Conservation (phyloP, 2,113 vertebrate species). For the Ageneiosus marmoratus region DNA sequence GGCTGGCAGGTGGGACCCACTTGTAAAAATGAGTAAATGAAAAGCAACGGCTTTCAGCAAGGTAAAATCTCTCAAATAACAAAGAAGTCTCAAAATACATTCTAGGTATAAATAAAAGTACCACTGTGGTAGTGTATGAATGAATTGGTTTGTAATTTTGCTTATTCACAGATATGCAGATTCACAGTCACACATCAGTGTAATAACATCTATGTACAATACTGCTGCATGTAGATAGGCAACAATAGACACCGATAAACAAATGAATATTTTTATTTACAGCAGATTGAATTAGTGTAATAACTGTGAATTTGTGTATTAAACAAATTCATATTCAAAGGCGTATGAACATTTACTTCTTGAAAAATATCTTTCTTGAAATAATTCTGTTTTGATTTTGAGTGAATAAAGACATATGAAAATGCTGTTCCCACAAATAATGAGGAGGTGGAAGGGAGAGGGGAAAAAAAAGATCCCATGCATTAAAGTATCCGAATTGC, state of each 20-base stretch:
- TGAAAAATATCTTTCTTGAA: background rate
- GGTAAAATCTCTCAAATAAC: slow-evolving; percentile 46
- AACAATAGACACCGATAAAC: background rate
- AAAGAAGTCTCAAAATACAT: slow-evolving; percentile 74
- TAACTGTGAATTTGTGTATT: background rate
- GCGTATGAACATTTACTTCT: too few species aligned
- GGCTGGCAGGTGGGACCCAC: slow-evolving; percentile 86
- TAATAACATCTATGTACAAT: background rate
- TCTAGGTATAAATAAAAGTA: slow-evolving; percentile 70
- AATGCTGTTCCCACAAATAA: background rate
- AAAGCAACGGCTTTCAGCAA: slow-evolving; percentile 69
- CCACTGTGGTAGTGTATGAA: background rate
- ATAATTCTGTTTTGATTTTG: background rate
- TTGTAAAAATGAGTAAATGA: slow-evolving; percentile 71
- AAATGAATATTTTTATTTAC: background rate
- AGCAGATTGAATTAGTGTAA: background rate
- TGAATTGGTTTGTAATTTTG: slow-evolving; percentile 8
- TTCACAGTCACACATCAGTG: background rate
- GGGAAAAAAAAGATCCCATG: background rate
- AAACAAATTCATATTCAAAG: too few species aligned
- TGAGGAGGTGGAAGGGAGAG: background rate
- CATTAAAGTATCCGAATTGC: background rate
- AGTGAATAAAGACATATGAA: background rate
- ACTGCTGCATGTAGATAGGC: background rate
- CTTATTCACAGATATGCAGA: background rate